A percentile compares a stretch with the other conserved stretches of the same genome.
These are phyloP conservation scores for Belgica antarctica DNA, from an alignment of 2,888 invertebrate species.

Conservation along the genomic window DNA sequence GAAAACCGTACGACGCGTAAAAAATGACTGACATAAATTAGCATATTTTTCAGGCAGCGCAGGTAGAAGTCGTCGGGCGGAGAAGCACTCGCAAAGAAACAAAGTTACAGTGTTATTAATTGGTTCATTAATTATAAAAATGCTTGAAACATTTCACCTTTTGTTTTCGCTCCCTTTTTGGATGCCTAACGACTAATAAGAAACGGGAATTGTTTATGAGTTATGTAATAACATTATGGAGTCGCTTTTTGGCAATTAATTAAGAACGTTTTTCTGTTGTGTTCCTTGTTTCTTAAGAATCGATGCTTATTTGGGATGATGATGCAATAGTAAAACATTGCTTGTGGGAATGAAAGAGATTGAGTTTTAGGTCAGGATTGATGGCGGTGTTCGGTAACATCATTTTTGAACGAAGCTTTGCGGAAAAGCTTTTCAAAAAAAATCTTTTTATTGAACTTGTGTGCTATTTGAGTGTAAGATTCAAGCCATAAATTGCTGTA, in stretches of 20 bases:
- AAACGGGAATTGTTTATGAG: conserved; percentile 9
- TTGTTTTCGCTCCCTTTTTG: not conserved
- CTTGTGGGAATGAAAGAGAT: no score
- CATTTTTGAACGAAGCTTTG: no score
- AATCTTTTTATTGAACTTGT: no score
- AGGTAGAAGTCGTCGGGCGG: not conserved
- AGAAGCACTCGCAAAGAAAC: not conserved
- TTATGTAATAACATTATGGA: conserved; percentile 1
- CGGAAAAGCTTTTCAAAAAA: no score
- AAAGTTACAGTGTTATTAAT: conserved; percentile 22
- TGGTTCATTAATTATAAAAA: conserved; percentile 35
- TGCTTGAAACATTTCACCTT: conserved; percentile 1
- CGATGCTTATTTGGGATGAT: no score
- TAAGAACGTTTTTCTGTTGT: no score
- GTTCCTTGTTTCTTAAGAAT: no score
- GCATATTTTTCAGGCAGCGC: conserved; percentile 21
- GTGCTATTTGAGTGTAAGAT: no score
- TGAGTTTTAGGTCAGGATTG: no score
- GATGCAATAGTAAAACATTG: no score
- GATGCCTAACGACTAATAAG: not conserved
- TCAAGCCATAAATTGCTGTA: no score
- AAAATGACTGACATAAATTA: conserved; percentile 20
- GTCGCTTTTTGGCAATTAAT: not conserved
- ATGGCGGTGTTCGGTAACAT: no score
- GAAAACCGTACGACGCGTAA: not conserved